Conservation (phyloP, 2,797 vertebrate species). For the Rousettus madagascariensis region DNA sequence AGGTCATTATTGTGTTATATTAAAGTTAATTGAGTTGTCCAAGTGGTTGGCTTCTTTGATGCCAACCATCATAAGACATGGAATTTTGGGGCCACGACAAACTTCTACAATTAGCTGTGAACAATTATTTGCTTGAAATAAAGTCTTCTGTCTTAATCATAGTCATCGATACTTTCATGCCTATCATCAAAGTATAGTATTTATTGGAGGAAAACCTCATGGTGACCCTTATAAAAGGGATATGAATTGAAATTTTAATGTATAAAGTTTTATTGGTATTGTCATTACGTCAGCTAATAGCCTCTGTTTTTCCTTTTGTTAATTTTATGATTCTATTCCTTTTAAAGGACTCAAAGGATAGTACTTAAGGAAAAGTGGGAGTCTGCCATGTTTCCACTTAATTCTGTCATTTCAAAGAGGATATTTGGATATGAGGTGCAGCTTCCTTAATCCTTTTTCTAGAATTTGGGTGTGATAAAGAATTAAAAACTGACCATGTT, state of each 20-base stretch:
- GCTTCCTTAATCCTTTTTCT: background rate
- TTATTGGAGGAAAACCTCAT: background rate
- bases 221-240: background rate
- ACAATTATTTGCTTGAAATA: conserved; percentile 41
- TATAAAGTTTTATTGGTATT: background rate
- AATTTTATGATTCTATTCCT: background rate
- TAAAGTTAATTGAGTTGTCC: background rate
- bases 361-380: background rate
- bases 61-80: background rate
- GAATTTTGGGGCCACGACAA: background rate
- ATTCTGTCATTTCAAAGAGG: conserved; percentile 9
- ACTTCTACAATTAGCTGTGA: background rate
- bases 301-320: background rate
- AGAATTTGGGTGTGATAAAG: background rate
- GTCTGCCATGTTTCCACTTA: background rate
- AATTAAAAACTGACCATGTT: background rate
- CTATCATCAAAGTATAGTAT: background rate
- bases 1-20: background rate
- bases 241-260: background rate
- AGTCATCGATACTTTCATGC: background rate
- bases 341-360: background rate
- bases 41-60: background rate
- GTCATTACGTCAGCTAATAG: background rate
- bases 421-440: background rate
- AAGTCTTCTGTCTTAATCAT: background rate